Conservation (phyloP, 2,888 invertebrate genomes). For the Phaonia tiefii region DNA sequence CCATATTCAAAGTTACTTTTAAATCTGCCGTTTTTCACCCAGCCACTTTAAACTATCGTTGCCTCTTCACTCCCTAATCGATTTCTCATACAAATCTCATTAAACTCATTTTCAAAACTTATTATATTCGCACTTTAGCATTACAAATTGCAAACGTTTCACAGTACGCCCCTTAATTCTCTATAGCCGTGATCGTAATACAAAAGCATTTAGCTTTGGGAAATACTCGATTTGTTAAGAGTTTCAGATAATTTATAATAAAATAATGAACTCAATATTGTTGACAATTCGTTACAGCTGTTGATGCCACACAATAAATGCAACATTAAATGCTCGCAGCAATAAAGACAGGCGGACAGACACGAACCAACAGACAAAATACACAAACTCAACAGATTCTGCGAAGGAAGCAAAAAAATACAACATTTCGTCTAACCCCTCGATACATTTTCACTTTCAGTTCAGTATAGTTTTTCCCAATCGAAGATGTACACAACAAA, state of each 20-base stretch:
- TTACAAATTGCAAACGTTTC: slow-evolving; percentile 50
- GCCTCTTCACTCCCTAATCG: neutral
- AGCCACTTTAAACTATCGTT: too few relatives aligned
- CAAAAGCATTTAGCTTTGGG: slow-evolving; percentile 44
- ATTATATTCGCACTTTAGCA: neutral
- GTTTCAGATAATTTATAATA: slow-evolving; percentile 73
- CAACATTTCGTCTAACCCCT: slow-evolving; percentile 63
- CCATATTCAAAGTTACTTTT: too few relatives aligned
- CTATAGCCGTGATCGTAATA: slow-evolving; percentile 25
- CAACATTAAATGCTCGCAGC: neutral
- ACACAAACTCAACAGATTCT: slow-evolving; percentile 34
- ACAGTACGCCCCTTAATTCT: slow-evolving; percentile 50
- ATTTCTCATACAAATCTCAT: slow-evolving; percentile 32
- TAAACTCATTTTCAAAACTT: slow-evolving; percentile 1
- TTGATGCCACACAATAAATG: slow-evolving; percentile 42
- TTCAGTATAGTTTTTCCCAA: slow-evolving; percentile 57
- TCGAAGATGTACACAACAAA: slow-evolving; percentile 5
- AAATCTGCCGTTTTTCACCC: too few relatives aligned
- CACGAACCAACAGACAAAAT: slow-evolving; percentile 43
- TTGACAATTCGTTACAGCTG: slow-evolving; percentile 72
- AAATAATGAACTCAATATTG: slow-evolving; percentile 78
- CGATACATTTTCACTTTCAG: slow-evolving; percentile 69
- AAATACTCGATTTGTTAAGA: neutral
- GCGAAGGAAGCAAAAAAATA: slow-evolving; percentile 36
- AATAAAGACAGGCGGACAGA: slow-evolving; percentile 26